These are phyloP conservation scores for Propithecus coquereli DNA, from an alignment of 2,113 vertebrate genomes.

Conservation along the genomic window DNA sequence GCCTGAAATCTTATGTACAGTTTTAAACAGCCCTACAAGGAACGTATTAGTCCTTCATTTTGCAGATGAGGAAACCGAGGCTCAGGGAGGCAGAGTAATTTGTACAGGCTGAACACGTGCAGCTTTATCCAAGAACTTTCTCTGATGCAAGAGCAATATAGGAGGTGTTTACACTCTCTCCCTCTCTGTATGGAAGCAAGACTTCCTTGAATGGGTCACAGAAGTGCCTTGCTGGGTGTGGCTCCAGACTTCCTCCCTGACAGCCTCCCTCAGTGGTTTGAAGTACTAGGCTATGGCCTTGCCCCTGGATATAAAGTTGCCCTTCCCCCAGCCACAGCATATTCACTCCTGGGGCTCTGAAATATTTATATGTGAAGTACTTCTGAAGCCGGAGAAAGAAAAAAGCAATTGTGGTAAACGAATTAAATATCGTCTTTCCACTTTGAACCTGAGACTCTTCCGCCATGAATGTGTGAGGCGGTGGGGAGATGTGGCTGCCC, in stretches of 20 bases:
- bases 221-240: not conserved
- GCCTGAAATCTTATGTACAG: not conserved
- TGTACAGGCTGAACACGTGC: not conserved
- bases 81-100: not conserved
- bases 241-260: not conserved
- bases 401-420: not conserved
- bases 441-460: not conserved
- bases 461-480: not conserved
- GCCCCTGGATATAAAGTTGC: not conserved
- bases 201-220: not conserved
- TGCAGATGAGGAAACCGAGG: not conserved
- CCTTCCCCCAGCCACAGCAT: rapidly evolving
- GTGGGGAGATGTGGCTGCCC: not conserved
- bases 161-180: rapidly evolving
- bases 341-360: not conserved
- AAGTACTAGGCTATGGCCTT: not conserved
- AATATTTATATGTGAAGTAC: not conserved
- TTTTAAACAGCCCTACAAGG: not conserved
- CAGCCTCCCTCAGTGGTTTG: not conserved
- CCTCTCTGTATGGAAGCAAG: not conserved
- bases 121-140: not conserved
- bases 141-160: not conserved
- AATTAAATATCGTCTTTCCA: not conserved
- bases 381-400: conserved; percentile 10
- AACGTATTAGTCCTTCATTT: not conserved